Evolutionary conservation across 2,888 invertebrate species (phyloP).

Genomic region (Parochlus steinenii): DNA sequence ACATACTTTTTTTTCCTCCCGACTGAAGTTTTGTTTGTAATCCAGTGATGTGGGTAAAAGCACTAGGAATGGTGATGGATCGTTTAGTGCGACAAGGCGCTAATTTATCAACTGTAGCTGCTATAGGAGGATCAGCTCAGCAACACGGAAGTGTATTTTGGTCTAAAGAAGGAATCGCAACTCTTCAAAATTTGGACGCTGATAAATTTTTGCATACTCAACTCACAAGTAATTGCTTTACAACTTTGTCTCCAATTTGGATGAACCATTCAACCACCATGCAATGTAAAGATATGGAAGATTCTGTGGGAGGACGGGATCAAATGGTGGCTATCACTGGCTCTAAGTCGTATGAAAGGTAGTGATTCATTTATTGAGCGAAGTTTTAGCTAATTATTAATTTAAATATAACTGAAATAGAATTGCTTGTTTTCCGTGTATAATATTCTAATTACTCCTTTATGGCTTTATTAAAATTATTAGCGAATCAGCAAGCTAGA

Average conservation of each 20-base stretch:
- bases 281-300: slow-evolving; percentile 65
- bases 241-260: slow-evolving; percentile 83
- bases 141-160: slow-evolving; percentile 98
- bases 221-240: slow-evolving; percentile 57
- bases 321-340: slow-evolving; percentile 27
- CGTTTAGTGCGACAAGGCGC: slow-evolving; percentile 64
- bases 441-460: no score
- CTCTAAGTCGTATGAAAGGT: slow-evolving; percentile 30
- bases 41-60: slow-evolving; percentile 89
- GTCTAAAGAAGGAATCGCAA: slow-evolving; percentile 55
- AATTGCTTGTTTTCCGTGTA: no score
- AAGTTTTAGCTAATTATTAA: no score
- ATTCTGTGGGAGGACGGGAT: slow-evolving; percentile 48
- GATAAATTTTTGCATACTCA: slow-evolving; percentile 70
- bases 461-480: no score
- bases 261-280: slow-evolving; percentile 69
- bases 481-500: no score
- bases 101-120: slow-evolving; percentile 65
- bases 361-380: no score
- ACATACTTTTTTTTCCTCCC: neutral
- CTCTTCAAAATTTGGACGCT: slow-evolving; percentile 47
- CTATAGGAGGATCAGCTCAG: slow-evolving; percentile 86
- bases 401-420: no score
- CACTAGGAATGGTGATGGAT: slow-evolving; percentile 79
- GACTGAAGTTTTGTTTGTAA: slow-evolving; percentile 57